Evolutionary conservation across 2,113 vertebrate species (phyloP), one percentile per base, ranked within the genome.

Genomic region (Hippocampus comes): DNA sequence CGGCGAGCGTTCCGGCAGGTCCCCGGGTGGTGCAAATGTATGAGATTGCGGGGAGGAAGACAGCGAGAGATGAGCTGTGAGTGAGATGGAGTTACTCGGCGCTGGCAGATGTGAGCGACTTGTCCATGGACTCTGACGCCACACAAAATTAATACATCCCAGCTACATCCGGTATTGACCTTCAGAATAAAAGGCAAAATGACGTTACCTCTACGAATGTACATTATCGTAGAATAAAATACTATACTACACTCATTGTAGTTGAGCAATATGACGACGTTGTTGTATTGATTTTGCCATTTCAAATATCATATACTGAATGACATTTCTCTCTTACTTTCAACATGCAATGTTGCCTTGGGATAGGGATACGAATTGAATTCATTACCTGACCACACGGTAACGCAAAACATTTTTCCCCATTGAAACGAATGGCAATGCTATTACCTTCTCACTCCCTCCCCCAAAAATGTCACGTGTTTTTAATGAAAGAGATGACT

Each of bases 171-270:
- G 83, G 73, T n/a, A 0, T 0, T 0, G 2, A 0, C 1, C 68
- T 84, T 84, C 85, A 89, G 57, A 87, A 80, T 81, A 89, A 87
- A 60, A 74, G 9, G 0, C 0, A 17, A 60, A 17, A 17, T 6
- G 49, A 53, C 49, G 20, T 0, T 6, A 21, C 6, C 0, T 1
- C 43, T 46, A 1, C 34, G 34, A 38, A 38, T 38, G 5, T 38
- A 38, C 34, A 38, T 38, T 38, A 38, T 38, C 34, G 34, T 38
- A 38, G 5, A 38, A 38, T 38, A 38, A 38, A 38, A 38, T 6
- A 6, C 34, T 38, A 5, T 6, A 6, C 34, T 38, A 38, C 34
- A 38, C 55, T 23, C 21, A 57, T 23, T 57, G 3, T 57, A 25
- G 11, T 10, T 10, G n/a, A 57, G n/a, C 21, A 21, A 57, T 25